These are phyloP conservation scores for Homalodisca vitripennis DNA, from an alignment of 1,140 invertebrate species.

Conservation along the genomic window DNA sequence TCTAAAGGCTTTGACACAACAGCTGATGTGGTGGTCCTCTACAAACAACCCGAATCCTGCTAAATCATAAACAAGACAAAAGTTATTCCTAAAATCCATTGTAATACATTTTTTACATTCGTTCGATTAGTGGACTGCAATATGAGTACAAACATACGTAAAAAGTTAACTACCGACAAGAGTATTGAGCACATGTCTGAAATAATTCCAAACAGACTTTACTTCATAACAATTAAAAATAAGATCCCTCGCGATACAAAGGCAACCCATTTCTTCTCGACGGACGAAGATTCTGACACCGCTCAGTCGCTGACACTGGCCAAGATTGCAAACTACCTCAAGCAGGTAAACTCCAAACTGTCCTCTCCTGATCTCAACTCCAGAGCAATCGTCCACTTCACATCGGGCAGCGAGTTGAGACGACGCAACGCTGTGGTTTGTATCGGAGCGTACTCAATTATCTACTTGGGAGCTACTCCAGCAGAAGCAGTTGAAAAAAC, in stretches of 20 bases:
- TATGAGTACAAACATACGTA: too few species aligned
- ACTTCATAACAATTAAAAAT: background rate
- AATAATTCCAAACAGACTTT: background rate
- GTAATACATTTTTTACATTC: too few species aligned
- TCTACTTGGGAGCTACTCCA: background rate
- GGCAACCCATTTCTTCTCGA: background rate
- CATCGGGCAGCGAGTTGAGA: background rate
- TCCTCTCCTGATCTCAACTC: background rate
- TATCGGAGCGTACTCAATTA: conserved; percentile 2
- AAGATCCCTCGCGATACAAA: background rate
- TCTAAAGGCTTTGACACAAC: too few species aligned
- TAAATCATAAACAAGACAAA: too few species aligned
- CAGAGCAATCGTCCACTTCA: background rate
- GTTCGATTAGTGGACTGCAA: too few species aligned
- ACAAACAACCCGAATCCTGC: too few species aligned
- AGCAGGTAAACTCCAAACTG: background rate
- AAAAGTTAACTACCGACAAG: too few species aligned
- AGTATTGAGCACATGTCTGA: too few species aligned
- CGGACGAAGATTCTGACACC: background rate
- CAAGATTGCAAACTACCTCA: background rate
- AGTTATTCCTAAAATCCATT: too few species aligned
- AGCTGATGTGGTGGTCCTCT: too few species aligned
- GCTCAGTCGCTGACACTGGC: background rate
- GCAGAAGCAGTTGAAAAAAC: background rate
- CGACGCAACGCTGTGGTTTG: background rate